phyloP scores from a whole-genome alignment of 2,797 vertebrate genomes.

The Phalanger gymnotis region DNA sequence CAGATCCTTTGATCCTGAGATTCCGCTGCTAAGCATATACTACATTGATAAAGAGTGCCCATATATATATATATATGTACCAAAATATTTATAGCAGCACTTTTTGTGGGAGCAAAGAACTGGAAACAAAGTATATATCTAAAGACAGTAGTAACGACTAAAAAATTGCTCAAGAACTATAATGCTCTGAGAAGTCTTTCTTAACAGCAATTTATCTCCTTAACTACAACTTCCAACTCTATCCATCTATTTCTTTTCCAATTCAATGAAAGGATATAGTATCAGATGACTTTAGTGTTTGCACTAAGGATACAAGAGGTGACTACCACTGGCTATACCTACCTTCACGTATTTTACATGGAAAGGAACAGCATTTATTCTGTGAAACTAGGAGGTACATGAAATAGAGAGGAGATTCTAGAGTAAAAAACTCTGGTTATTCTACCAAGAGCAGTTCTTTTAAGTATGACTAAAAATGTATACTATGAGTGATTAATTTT shows the following conservation, averaged over 20 bases:
- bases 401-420: conserved; percentile 7
- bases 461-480: not conserved
- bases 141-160: too few species aligned
- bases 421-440: conserved; percentile 8
- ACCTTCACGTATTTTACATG: not conserved
- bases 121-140: too few species aligned
- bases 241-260: not conserved
- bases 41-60: too few species aligned
- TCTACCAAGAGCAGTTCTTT: not conserved
- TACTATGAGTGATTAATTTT: not conserved
- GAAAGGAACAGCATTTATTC: not conserved
- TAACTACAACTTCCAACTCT: not conserved
- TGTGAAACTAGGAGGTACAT: conserved; percentile 20
- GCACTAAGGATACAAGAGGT: not conserved
- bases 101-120: too few species aligned
- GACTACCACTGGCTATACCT: not conserved
- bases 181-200: not conserved
- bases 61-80: too few species aligned
- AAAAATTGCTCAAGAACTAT: not conserved
- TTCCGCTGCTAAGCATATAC: too few species aligned
- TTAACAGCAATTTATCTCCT: conserved; percentile 20
- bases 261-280: conserved; percentile 14
- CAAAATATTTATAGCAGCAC: too few species aligned
- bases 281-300: not conserved
- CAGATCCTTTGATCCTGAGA: too few species aligned